A percentile compares a stretch with the other conserved stretches of the same genome.
Evolutionary conservation across 1,140 invertebrate species (phyloP).

Genomic region (Drosophila nasuta): DNA sequence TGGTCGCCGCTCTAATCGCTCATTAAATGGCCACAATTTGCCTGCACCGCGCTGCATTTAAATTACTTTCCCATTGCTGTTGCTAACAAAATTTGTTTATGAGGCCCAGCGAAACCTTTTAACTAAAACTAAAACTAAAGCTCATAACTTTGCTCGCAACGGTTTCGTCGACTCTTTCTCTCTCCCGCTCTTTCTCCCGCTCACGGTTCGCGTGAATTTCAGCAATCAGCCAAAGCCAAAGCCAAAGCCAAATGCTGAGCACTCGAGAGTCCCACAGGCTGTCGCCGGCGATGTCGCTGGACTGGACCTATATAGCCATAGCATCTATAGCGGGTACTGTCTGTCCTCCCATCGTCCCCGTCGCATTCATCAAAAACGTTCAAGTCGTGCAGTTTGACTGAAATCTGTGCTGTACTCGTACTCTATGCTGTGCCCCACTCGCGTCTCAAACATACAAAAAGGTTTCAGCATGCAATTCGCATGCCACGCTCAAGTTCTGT

Average conservation of each 20-base stretch:
- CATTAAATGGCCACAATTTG: conserved; percentile 78
- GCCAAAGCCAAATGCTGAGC: conserved; percentile 34
- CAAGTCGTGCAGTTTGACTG: conserved; percentile 68
- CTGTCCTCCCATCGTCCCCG: conserved; percentile 33
- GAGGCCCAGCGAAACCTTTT: conserved; percentile 76
- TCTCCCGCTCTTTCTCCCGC: not conserved
- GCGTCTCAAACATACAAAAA: conserved; percentile 32
- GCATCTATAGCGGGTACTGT: conserved; percentile 3
- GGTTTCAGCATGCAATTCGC: conserved; percentile 58
- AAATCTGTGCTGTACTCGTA: conserved; percentile 54
- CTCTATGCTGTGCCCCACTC: conserved; percentile 64
- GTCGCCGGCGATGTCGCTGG: conserved; percentile 3
- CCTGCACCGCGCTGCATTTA: conserved; percentile 73
- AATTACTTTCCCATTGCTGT: conserved; percentile 73
- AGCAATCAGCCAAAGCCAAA: conserved; percentile 61
- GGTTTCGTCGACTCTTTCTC: conserved; percentile 3
- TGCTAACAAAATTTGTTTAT: conserved; percentile 70
- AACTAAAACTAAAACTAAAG: conserved; percentile 82
- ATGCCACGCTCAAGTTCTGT: conserved; percentile 56
- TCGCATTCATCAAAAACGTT: conserved; percentile 77
- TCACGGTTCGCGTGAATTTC: conserved; percentile 69
- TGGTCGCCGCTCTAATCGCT: conserved; percentile 71
- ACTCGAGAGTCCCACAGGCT: conserved; percentile 28
- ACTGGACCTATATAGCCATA: not conserved
- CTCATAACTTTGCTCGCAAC: conserved; percentile 65